phyloP scores from a whole-genome alignment of 2,113 vertebrate genomes.

The Epinephelus moara region DNA sequence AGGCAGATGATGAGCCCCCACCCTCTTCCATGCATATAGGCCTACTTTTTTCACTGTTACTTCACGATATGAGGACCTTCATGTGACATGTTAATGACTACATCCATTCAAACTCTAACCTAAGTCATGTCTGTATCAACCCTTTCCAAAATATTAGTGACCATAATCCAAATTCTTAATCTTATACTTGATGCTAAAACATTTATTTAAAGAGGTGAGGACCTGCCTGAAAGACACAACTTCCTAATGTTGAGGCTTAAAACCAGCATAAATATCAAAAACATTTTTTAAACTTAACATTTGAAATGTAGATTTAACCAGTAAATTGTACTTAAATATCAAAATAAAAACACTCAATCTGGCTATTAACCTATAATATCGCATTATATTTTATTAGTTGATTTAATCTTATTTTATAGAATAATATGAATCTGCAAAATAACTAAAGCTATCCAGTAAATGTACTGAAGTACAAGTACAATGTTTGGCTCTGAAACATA shows the following conservation, averaged over 20 bases:
- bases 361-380: too few relatives aligned
- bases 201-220: background rate
- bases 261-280: background rate
- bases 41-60: background rate
- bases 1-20: conserved; percentile 9
- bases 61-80: background rate
- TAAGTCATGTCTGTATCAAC: background rate
- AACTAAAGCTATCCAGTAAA: too few relatives aligned
- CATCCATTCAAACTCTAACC: background rate
- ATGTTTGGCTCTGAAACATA: too few relatives aligned
- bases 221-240: background rate
- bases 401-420: too few relatives aligned
- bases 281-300: too few relatives aligned
- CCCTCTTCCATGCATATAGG: background rate
- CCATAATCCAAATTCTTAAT: background rate
- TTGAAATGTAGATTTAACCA: background rate
- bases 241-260: background rate
- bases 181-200: background rate
- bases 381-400: too few relatives aligned
- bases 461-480: too few relatives aligned
- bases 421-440: too few relatives aligned
- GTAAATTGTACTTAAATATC: background rate
- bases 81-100: background rate
- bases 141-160: background rate
- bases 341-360: too few relatives aligned